Conservation (phyloP, 2,113 vertebrate species). For the Pomatorhinus ruficollis region DNA sequence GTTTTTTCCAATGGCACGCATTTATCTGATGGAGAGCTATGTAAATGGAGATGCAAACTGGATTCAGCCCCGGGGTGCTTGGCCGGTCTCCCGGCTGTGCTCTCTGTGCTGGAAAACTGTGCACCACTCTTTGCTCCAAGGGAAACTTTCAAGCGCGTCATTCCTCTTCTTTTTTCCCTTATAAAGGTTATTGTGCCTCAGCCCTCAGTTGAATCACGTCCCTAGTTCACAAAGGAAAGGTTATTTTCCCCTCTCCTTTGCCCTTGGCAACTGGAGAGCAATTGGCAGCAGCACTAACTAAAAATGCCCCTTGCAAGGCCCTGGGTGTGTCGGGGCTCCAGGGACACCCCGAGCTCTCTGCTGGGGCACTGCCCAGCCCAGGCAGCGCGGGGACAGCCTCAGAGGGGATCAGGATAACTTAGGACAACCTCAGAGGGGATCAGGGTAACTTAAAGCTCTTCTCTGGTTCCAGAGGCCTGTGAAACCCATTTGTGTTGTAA, state of each 20-base stretch:
- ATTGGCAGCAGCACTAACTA: background rate
- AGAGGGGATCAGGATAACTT: background rate
- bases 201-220: background rate
- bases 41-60: slow-evolving; percentile 31
- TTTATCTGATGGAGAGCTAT: slow-evolving; percentile 29
- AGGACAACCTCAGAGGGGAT: background rate
- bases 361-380: background rate
- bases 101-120: background rate
- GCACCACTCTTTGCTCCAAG: background rate
- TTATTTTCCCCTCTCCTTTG: background rate
- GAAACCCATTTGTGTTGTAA: background rate
- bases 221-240: background rate
- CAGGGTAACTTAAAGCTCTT: background rate
- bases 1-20: background rate
- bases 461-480: background rate
- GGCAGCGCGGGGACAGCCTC: background rate
- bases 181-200: slow-evolving; percentile 2
- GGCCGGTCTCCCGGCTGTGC: background rate
- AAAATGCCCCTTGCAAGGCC: background rate
- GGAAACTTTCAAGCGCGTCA: background rate
- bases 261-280: background rate
- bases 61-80: background rate
- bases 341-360: background rate
- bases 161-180: background rate
- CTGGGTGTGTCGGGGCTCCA: background rate